Evolutionary conservation across 2,797 vertebrate species (phyloP).

Genomic region (Vultur gryphus): DNA sequence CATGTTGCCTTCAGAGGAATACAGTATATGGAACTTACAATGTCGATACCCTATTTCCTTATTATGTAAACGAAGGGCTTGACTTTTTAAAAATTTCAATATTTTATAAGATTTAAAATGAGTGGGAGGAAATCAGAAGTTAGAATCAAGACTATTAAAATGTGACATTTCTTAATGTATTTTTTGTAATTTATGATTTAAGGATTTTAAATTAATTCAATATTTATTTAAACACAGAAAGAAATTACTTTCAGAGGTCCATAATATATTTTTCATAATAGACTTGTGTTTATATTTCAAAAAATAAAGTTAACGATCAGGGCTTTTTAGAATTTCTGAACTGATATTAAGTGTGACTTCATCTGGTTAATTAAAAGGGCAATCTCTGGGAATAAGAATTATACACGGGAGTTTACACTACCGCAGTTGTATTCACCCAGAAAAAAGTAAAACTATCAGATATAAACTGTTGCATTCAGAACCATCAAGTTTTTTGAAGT

Average conservation of each 20-base stretch:
- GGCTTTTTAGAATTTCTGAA: background rate
- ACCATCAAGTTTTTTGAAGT: background rate
- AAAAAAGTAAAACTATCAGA: background rate
- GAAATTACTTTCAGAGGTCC: background rate
- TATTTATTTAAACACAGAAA: background rate
- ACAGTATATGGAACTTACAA: background rate
- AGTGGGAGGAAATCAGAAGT: background rate
- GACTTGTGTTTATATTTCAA: background rate
- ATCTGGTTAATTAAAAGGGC: background rate
- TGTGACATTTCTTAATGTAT: background rate
- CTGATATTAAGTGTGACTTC: background rate
- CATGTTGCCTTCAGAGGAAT: background rate
- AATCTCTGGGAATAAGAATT: background rate
- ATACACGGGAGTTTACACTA: background rate
- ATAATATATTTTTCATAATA: background rate
- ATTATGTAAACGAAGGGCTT: background rate
- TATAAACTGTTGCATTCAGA: background rate
- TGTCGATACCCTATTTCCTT: background rate
- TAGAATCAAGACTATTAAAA: background rate
- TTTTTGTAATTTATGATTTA: background rate
- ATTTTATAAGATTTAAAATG: background rate
- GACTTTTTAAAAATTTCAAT: background rate
- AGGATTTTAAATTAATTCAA: background rate
- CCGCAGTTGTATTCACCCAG: background rate
- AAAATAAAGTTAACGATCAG: background rate